Evolutionary conservation across 2,113 vertebrate genomes (phyloP).

Genomic region (Cynocephalus volans): DNA sequence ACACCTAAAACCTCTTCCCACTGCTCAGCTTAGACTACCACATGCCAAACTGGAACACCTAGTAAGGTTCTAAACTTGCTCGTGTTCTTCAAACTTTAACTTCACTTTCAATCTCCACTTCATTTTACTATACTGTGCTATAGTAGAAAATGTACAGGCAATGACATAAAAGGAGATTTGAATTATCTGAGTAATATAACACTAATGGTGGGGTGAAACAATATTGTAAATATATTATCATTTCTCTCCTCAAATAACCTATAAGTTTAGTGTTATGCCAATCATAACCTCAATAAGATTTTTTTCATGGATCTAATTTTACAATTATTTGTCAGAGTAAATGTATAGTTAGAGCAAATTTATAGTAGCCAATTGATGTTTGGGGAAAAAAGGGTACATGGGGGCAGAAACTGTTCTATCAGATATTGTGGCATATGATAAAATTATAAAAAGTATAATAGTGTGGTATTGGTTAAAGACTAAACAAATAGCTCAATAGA

Average conservation of each 20-base stretch:
- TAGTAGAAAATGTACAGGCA: background rate
- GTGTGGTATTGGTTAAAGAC: background rate
- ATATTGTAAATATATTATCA: background rate
- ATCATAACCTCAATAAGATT: background rate
- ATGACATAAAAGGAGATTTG: background rate
- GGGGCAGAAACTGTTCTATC: background rate
- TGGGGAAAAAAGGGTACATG: background rate
- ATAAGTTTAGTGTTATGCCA: background rate
- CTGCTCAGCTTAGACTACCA: background rate
- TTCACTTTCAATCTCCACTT: background rate
- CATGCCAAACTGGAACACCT: background rate
- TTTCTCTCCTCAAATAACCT: background rate
- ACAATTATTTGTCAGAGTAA: background rate
- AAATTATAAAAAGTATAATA: background rate
- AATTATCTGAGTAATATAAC: background rate
- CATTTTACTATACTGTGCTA: background rate
- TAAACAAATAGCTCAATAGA: background rate
- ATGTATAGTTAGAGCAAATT: background rate
- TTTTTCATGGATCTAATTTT: background rate
- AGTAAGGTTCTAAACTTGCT: background rate
- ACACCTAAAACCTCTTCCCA: background rate
- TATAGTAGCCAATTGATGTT: background rate
- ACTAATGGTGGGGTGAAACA: background rate
- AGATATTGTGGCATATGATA: background rate
- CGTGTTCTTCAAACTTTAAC: background rate